These are phyloP conservation scores for Anseranas semipalmata DNA, from an alignment of 2,113 vertebrate species.

Conservation along the genomic window DNA sequence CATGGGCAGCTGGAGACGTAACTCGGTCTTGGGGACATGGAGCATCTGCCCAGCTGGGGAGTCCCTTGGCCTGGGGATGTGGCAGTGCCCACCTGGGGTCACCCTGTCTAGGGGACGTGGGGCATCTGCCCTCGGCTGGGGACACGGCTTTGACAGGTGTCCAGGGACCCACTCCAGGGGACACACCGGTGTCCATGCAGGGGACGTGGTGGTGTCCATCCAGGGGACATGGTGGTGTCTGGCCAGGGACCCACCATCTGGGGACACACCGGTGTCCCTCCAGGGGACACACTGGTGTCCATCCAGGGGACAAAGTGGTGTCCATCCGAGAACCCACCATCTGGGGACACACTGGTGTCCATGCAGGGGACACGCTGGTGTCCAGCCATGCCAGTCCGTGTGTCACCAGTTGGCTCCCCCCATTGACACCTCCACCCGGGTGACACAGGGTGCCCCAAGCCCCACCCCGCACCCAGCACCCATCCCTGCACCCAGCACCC, in stretches of 20 bases:
- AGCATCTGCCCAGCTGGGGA: not conserved
- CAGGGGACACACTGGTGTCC: too few relatives aligned
- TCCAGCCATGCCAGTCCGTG: fast-evolving
- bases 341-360: not conserved
- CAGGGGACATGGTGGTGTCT: not conserved
- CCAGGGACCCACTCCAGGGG: not conserved
- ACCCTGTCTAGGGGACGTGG: not conserved
- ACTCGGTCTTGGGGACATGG: not conserved
- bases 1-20: fast-evolving
- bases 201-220: not conserved
- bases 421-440: fast-evolving
- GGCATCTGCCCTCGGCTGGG: not conserved
- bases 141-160: not conserved
- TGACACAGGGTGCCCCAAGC: not conserved
- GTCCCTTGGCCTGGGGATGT: not conserved
- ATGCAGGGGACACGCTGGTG: not conserved
- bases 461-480: not conserved
- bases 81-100: not conserved
- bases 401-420: not conserved
- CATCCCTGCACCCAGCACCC: not conserved
- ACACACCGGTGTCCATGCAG: not conserved
- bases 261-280: not conserved
- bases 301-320: fast-evolving
- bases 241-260: too few relatives aligned
- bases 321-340: too few relatives aligned